A percentile compares a stretch with the other conserved stretches of the same genome.
Evolutionary conservation across 2,113 vertebrate species (phyloP).

Genomic region (Oncorhynchus masou): DNA sequence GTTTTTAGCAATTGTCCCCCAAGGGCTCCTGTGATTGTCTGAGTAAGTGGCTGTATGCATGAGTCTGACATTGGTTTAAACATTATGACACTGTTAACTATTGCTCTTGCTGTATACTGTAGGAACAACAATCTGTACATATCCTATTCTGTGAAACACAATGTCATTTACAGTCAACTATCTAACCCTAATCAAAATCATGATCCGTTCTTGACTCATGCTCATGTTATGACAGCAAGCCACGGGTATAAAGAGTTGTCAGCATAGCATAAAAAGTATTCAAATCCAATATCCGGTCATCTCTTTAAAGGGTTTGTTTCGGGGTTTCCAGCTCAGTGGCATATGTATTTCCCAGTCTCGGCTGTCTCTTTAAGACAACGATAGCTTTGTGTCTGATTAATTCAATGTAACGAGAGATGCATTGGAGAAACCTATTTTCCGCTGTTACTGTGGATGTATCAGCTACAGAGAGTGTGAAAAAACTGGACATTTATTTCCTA

Average conservation of each 20-base stretch:
- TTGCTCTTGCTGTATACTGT: not conserved
- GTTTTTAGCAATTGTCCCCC: too few relatives aligned
- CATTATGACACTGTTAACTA: not conserved
- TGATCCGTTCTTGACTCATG: not conserved
- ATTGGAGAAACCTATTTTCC: conserved; percentile 57
- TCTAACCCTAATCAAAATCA: not conserved
- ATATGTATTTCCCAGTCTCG: not conserved
- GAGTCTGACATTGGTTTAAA: too few relatives aligned
- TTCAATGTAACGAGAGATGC: conserved; percentile 69
- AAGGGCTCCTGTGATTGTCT: not conserved
- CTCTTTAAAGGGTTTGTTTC: not conserved
- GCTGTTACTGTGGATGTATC: conserved; percentile 32
- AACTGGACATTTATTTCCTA: not conserved
- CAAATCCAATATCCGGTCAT: not conserved
- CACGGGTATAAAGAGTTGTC: not conserved
- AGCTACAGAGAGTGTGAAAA: conserved; percentile 6
- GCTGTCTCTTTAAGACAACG: conserved; percentile 76
- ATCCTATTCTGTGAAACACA: too few relatives aligned
- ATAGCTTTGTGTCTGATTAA: conserved; percentile 64
- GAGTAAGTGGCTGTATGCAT: not conserved
- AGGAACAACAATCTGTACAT: not conserved
- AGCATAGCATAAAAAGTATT: not conserved
- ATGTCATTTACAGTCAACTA: too few relatives aligned
- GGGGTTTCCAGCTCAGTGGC: conserved; percentile 31
- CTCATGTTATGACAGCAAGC: not conserved